phyloP scores from a whole-genome alignment of 2,888 invertebrate species.

The Yponomeuta plumbellus region DNA sequence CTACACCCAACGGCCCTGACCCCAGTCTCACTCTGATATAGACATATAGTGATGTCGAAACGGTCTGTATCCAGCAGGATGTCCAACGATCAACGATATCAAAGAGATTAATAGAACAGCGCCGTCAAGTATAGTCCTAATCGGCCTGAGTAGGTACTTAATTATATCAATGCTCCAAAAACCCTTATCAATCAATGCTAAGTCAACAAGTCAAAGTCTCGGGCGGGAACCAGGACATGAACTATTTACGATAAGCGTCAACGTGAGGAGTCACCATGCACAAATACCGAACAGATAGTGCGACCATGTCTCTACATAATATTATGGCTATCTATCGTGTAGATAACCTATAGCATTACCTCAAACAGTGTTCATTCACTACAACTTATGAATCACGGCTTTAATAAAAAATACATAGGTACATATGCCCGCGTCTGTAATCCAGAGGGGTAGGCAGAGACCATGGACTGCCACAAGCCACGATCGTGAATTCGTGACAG shows the following conservation, averaged over 20 bases:
- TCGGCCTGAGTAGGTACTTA: not conserved
- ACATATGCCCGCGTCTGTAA: too few species aligned
- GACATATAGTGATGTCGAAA: not conserved
- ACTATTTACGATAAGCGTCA: not conserved
- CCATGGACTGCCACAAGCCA: too few species aligned
- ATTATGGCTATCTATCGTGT: too few species aligned
- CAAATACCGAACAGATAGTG: too few species aligned
- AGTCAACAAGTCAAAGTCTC: not conserved
- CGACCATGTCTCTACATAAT: too few species aligned
- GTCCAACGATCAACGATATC: not conserved
- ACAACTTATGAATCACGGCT: too few species aligned
- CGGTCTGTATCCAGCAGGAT: not conserved
- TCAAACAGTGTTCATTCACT: too few species aligned
- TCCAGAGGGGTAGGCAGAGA: too few species aligned
- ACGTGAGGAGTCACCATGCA: too few species aligned
- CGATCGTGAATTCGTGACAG: too few species aligned
- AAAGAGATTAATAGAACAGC: not conserved
- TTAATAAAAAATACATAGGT: too few species aligned
- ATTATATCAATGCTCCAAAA: not conserved
- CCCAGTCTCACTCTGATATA: not conserved
- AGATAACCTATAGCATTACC: too few species aligned
- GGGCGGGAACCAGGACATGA: not conserved
- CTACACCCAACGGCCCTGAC: not conserved
- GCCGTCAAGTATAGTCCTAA: not conserved
- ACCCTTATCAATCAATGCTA: not conserved